phyloP scores from a whole-genome alignment of 1,140 invertebrate genomes.

The Hormaphis cornu region DNA sequence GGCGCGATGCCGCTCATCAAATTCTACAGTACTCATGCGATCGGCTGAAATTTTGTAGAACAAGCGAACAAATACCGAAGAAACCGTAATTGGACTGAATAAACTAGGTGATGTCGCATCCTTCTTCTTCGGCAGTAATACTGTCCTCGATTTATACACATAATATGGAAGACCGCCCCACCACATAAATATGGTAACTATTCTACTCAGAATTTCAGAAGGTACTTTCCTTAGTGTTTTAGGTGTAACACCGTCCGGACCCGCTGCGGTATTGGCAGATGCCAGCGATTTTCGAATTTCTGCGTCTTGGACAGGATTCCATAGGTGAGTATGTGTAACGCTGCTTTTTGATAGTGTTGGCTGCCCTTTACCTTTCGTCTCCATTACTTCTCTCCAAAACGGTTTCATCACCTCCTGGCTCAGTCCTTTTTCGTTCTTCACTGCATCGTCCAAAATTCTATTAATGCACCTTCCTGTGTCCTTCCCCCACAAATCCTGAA shows the following conservation, averaged over 20 bases:
- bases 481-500: too few relatives aligned
- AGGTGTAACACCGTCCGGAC: background rate
- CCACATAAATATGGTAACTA: too few relatives aligned
- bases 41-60: background rate
- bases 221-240: background rate
- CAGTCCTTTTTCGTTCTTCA: too few relatives aligned
- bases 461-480: too few relatives aligned
- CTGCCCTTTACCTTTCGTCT: too few relatives aligned
- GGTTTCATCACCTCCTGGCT: too few relatives aligned
- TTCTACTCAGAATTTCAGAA: background rate
- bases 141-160: background rate
- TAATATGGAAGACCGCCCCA: background rate
- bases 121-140: background rate
- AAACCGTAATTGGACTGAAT: background rate
- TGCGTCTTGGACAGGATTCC: background rate
- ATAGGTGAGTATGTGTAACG: background rate
- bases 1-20: slow-evolving; percentile 20
- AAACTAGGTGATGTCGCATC: background rate
- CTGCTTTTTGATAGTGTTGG: too few relatives aligned
- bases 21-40: background rate
- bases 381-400: too few relatives aligned
- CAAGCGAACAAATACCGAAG: background rate
- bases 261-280: background rate
- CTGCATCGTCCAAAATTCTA: too few relatives aligned
- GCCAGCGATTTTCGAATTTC: background rate